Base-by-base conservation (phyloP, 2,113 vertebrate species). In the Amblyopsis rosae region DNA sequence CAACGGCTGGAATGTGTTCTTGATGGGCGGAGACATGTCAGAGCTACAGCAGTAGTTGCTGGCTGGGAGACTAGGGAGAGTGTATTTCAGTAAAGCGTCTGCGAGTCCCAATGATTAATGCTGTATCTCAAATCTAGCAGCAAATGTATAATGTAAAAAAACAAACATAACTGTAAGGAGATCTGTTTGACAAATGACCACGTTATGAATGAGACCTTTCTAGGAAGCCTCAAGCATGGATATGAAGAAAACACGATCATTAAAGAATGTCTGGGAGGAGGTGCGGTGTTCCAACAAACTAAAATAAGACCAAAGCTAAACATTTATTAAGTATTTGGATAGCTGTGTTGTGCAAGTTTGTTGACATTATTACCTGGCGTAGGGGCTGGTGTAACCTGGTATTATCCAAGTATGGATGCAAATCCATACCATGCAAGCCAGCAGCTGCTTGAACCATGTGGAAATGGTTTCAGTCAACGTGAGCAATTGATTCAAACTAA, bases 1-100 rank as follows among this genome's bases (percentile, higher is more conserved):
- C 26, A 26, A 26, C 26, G 26, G 2, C 55, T 19, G 61, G 72
- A 80, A 79, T 87, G 81, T 33, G 46, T 13, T 60, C 62, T 45
- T 62, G 19, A 1, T 10, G 15, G 53, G 46, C 54, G 26, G 13
- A 50, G 26, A 26, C 26, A 26, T 2, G 8, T 3, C 19, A 53
- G 60, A 33, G 10, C 53, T 41, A 10, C 53, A 49, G 5, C 2
- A 7, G 16, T 26, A 8, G 54, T 59, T 63, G 9, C 35, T 45
- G n/a, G 35, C 60, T 15, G 19, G 8, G 33, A 67, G 53, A 66
- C 8, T 17, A 3, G 13, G 3, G 11, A 19, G 11, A 63, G 8
- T 19, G 15, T 59, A 61, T 16, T 53, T 6, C 50, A 54, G 11
- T 12, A 62, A 1, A 16, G 10, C 50, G 49, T 26, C 3, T 61